Evolutionary conservation across 2,888 invertebrate genomes (phyloP).

Genomic region (Linnaemya tessellans): DNA sequence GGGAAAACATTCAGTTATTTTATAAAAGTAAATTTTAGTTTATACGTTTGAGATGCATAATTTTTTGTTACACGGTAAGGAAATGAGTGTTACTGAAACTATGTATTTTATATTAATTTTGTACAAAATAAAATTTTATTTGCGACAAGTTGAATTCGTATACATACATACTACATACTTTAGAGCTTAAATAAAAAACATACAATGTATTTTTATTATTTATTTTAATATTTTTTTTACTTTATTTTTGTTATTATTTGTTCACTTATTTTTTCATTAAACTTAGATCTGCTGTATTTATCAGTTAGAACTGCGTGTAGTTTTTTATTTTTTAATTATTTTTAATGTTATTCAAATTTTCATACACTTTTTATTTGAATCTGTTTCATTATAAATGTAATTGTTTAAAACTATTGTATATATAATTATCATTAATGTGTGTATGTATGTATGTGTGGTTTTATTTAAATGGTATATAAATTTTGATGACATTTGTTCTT

Average conservation of each 20-base stretch:
- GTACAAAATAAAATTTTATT: background rate
- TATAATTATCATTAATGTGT: slow-evolving; percentile 42
- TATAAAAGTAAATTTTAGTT: too few species aligned
- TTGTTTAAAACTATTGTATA: slow-evolving; percentile 56
- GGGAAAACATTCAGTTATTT: too few species aligned
- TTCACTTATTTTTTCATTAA: slow-evolving; percentile 47
- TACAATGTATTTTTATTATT: slow-evolving; percentile 27
- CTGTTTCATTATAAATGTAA: slow-evolving; percentile 51
- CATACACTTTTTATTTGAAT: slow-evolving; percentile 50
- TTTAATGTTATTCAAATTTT: slow-evolving; percentile 43
- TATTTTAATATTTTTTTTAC: slow-evolving; percentile 46
- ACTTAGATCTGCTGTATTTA: slow-evolving; percentile 57
- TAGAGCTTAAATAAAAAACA: slow-evolving; percentile 25
- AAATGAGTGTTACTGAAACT: background rate
- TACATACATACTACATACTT: background rate
- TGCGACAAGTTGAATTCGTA: background rate
- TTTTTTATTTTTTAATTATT: slow-evolving; percentile 32
- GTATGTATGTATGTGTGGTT: slow-evolving; percentile 20
- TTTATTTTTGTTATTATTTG: slow-evolving; percentile 54
- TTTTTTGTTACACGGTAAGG: background rate
- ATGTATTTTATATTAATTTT: background rate
- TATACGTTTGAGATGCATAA: too few species aligned
- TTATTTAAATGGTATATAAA: slow-evolving; percentile 42
- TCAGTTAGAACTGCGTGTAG: slow-evolving; percentile 54
- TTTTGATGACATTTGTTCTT: slow-evolving; percentile 46